Percentiles rank a stretch among this genome's conserved stretches.
Evolutionary conservation across 2,797 vertebrate genomes (phyloP).

Genomic region (Gymnoscopelus microlampas): DNA sequence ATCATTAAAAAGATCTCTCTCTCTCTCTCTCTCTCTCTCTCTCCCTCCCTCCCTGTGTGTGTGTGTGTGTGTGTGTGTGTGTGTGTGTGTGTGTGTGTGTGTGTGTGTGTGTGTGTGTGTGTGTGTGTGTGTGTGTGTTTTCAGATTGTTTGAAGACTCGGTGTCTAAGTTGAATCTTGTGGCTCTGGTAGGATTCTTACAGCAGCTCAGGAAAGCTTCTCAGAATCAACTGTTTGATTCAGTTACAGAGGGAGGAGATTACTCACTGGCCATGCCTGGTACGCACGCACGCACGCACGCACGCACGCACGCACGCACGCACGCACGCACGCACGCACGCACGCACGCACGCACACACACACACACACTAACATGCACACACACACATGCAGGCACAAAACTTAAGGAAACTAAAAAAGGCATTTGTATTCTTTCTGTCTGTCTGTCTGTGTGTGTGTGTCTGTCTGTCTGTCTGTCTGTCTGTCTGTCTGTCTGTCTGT

Average conservation of each 20-base stretch:
- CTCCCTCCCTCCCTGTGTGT: background rate
- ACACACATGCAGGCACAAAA: background rate
- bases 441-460: background rate
- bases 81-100: background rate
- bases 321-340: background rate
- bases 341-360: background rate
- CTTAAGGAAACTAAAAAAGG: no score
- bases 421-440: background rate
- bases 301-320: background rate
- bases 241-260: slow-evolving; percentile 90
- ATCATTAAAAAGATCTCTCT: no score
- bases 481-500: background rate
- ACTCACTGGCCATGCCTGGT: slow-evolving; percentile 95
- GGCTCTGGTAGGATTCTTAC: slow-evolving; percentile 90
- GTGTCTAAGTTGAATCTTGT: slow-evolving; percentile 91
- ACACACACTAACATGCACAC: background rate
- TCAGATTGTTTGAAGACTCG: slow-evolving; percentile 95
- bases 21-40: no score
- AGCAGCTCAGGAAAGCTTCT: slow-evolving; percentile 94
- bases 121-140: slow-evolving; percentile 19
- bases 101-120: slow-evolving; percentile 4
- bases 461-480: background rate
- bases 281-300: background rate
- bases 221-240: slow-evolving; percentile 95
- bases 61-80: background rate